phyloP scores from a whole-genome alignment of 1,140 invertebrate genomes.

The Diplogasteroides magnus region DNA sequence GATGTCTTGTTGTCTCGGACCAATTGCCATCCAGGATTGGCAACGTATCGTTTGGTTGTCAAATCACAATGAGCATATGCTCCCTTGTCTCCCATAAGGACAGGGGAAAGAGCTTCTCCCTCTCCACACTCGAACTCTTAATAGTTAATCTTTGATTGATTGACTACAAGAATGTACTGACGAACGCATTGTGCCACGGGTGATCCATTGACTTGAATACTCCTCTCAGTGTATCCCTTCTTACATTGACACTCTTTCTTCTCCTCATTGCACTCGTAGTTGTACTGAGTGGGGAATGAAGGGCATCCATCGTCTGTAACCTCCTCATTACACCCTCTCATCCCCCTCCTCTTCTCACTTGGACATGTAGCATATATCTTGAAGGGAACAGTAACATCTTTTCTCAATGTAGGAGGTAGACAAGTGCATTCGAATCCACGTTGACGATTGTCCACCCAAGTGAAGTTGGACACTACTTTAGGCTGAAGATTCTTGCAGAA shows the following conservation, averaged over 20 bases:
- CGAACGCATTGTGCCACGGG: not conserved
- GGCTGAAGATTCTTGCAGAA: not conserved
- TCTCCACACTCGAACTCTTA: not conserved
- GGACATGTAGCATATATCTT: too few species aligned
- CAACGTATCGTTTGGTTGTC: not conserved
- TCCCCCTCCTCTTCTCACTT: too few species aligned
- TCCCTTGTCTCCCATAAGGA: not conserved
- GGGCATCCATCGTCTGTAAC: too few species aligned
- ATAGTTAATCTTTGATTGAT: too few species aligned
- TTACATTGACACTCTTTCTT: not conserved
- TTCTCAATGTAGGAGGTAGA: not conserved
- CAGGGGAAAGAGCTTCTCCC: not conserved
- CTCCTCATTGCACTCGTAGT: not conserved
- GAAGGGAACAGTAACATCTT: not conserved
- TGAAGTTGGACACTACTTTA: not conserved
- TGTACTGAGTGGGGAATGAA: too few species aligned
- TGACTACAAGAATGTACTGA: not conserved
- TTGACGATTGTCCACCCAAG: not conserved
- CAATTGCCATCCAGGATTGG: not conserved
- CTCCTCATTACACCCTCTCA: too few species aligned
- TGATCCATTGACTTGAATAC: too few species aligned
- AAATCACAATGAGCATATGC: not conserved
- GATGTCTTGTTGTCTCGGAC: not conserved
- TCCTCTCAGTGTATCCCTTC: not conserved
- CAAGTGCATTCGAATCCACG: not conserved